Percentiles rank a stretch among this genome's conserved stretches.
Conservation (phyloP, 2,113 vertebrate genomes). For the Delphinapterus leucas region DNA sequence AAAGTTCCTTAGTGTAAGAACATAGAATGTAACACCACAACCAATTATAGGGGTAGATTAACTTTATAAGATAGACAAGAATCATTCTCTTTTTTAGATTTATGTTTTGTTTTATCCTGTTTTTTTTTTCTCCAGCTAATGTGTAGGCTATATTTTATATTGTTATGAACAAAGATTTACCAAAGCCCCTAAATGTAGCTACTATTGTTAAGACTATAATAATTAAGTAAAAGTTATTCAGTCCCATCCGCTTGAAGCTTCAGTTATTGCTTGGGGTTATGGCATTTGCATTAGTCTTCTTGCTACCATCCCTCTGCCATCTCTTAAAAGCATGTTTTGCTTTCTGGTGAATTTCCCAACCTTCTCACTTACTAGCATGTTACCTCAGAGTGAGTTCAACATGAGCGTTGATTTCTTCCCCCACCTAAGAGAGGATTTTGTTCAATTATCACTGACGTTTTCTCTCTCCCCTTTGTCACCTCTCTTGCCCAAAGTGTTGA, state of each 20-base stretch:
- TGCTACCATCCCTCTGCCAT: background rate
- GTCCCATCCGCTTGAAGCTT: slow-evolving; percentile 36
- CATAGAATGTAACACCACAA: background rate
- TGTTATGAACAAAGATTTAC: background rate
- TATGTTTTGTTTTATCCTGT: background rate
- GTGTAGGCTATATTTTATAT: background rate
- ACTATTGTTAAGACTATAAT: slow-evolving; percentile 29
- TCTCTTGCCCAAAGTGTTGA: background rate
- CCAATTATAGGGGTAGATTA: background rate
- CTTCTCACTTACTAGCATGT: slow-evolving; percentile 5
- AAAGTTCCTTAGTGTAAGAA: background rate
- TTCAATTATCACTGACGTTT: background rate
- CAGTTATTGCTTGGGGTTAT: slow-evolving; percentile 21
- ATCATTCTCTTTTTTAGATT: background rate
- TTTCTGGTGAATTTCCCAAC: slow-evolving; percentile 59
- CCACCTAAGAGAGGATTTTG: background rate
- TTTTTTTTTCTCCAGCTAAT: background rate
- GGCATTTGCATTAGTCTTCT: background rate
- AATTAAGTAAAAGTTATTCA: slow-evolving; percentile 56
- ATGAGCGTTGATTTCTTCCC: slow-evolving; percentile 7
- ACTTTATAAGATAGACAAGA: background rate
- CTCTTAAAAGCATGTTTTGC: slow-evolving; percentile 35
- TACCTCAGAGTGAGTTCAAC: slow-evolving; percentile 6
- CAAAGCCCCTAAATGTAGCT: background rate
- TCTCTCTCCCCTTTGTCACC: background rate